Evolutionary conservation across 2,888 invertebrate species (phyloP), one percentile per base, ranked within the genome.

Genomic region (Cyrtodaria siliqua): DNA sequence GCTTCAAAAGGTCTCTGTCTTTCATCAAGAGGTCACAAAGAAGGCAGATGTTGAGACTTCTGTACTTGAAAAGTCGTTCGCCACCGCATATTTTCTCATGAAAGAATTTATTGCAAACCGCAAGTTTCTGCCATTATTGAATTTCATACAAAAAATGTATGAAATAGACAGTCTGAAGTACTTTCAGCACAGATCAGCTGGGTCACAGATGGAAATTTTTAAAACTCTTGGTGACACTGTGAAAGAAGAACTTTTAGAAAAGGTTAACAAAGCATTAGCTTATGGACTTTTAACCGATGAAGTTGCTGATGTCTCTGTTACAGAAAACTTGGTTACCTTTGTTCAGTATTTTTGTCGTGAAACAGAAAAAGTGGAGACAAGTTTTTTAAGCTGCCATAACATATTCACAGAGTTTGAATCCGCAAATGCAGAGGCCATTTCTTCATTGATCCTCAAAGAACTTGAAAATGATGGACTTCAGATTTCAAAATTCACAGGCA

Each of bases 281-380:
- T 71, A 44, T 23, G 70, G 70, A 1, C 23, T 77, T n/a, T 26
- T 77, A 3, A 59, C 59, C 14, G 67, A 77, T 59, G 76, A 77
- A 49, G 71, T 60, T 0, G 26, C 67, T 12, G 76, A 77, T 26
- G 62, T 71, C 1, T 49, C 40, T 49, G 72, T 71, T 2, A 67
- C 59, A 18, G 62, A 71, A 59, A 52, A 77, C 33, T 20, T 71
- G 8, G n/a, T 77, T 2, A 66, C 71, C n/a, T 77, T 62, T 29
- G 47, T 68, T 52, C 72, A 70, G 52, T 76, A 38, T 27, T 66
- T 40, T 44, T 14, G 42, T 8, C 12, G 42, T 23, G 57, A 61
- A 27, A 20, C 63, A 14, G 40, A 27, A n/a, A 50, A 52, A 52
- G 63, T 63, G 2, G n/a, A 42, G n/a, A 68, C 67, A 14, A 23